These are phyloP conservation scores for Oreamnos americanus DNA, from an alignment of 2,113 vertebrate species.

Conservation along the genomic window DNA sequence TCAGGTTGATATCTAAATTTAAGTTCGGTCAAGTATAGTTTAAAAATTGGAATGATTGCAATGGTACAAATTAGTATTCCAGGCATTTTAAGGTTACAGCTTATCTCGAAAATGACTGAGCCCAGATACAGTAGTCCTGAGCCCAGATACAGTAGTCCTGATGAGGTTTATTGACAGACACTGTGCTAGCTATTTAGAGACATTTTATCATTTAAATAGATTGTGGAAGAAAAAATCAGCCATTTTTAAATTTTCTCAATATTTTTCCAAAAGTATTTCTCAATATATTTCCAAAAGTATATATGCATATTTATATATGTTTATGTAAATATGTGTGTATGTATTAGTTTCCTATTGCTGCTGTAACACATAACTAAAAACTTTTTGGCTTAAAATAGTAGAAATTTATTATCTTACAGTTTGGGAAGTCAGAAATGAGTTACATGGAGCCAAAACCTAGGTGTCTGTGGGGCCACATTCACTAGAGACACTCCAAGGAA, in stretches of 20 bases:
- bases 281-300: neutral
- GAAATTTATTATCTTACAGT: neutral
- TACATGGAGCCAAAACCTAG: slow-evolving; percentile 1
- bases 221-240: neutral
- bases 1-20: neutral
- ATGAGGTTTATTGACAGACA: slow-evolving; percentile 1
- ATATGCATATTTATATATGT: neutral
- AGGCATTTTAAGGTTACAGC: neutral
- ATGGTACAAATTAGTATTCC: neutral
- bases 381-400: neutral
- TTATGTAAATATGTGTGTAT: neutral
- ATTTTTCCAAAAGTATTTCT: neutral
- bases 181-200: neutral
- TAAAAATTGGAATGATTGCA: neutral
- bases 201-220: neutral
- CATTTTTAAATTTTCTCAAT: slow-evolving; percentile 5
- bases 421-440: neutral
- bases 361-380: neutral
- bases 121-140: neutral
- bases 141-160: neutral
- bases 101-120: neutral
- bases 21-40: neutral
- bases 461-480: neutral
- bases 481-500: neutral
- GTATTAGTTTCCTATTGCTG: neutral